Conservation (phyloP, 2,888 invertebrate genomes). For the Aspidapion aeneum region DNA sequence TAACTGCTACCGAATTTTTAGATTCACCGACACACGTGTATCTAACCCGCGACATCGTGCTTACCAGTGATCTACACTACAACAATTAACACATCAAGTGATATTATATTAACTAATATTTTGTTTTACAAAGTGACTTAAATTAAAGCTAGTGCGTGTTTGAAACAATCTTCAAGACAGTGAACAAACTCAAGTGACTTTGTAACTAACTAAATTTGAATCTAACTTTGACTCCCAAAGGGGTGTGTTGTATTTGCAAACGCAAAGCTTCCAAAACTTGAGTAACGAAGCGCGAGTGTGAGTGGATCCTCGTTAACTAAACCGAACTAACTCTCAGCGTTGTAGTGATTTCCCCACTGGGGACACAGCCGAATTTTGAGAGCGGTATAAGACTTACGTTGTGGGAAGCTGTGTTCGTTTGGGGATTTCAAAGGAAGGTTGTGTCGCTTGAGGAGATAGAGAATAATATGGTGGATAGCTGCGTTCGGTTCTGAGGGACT, state of each 20-base stretch:
- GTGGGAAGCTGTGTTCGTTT: too few species aligned
- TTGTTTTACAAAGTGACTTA: not conserved
- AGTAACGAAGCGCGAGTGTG: not conserved
- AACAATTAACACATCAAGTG: not conserved
- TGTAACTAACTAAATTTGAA: not conserved
- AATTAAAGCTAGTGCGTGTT: not conserved
- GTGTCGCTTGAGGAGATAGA: not conserved
- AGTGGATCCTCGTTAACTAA: not conserved
- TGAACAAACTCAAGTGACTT: not conserved
- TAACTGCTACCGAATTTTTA: constrained; percentile 35
- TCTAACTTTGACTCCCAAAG: not conserved
- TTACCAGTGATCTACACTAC: not conserved
- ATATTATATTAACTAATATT: not conserved
- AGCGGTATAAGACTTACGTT: too few species aligned
- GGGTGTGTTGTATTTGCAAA: not conserved
- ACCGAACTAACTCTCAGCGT: not conserved
- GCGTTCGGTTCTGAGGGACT: not conserved
- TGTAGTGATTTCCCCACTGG: not conserved
- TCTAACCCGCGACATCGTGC: not conserved
- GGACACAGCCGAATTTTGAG: not conserved
- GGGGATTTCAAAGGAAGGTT: not conserved
- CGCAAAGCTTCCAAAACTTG: too few species aligned
- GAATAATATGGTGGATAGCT: not conserved
- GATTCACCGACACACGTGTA: constrained; percentile 32
- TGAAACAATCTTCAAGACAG: too few species aligned